Conservation (phyloP, 2,113 vertebrate species). For the Pithys albifrons region DNA sequence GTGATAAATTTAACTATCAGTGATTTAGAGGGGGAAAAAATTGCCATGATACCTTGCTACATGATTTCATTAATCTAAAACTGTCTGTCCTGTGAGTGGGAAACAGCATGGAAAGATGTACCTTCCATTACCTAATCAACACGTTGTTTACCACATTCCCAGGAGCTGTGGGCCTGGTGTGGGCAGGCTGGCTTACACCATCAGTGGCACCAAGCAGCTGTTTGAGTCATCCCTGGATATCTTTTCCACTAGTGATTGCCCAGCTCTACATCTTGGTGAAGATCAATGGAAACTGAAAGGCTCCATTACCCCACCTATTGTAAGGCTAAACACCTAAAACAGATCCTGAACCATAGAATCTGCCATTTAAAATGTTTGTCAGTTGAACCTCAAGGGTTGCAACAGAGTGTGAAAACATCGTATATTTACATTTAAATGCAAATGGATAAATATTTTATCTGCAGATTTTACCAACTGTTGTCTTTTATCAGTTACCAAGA, state of each 20-base stretch:
- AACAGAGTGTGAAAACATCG: background rate
- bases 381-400: background rate
- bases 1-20: background rate
- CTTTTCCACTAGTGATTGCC: fast-evolving
- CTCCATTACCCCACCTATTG: no score
- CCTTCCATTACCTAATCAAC: background rate
- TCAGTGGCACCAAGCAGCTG: background rate
- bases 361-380: background rate
- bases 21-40: background rate
- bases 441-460: background rate
- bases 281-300: background rate
- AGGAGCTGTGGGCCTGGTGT: fast-evolving
- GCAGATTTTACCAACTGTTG: background rate
- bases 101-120: fast-evolving
- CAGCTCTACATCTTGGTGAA: background rate
- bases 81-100: background rate
- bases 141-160: background rate
- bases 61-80: background rate
- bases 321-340: background rate
- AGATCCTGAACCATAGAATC: background rate
- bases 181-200: background rate
- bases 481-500: background rate
- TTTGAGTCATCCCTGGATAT: background rate
- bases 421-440: background rate
- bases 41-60: background rate